Evolutionary conservation across 2,797 vertebrate genomes (phyloP), one percentile per base, ranked within the genome.

Genomic region (Catostomus latipinnis): DNA sequence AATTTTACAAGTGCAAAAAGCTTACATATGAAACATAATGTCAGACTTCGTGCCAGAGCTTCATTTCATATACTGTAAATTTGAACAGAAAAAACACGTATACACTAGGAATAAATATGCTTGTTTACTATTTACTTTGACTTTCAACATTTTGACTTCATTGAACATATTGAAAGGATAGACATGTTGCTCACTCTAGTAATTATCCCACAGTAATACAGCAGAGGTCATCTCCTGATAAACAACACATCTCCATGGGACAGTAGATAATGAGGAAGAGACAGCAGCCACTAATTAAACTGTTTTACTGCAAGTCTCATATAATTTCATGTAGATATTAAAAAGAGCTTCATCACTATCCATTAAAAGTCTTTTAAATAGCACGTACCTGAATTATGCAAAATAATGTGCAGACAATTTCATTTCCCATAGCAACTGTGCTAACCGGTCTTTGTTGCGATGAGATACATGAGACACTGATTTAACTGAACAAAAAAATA

Each of bases 221-320:
- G 16, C 53, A 50, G 14, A 67, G 74, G 45, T 80, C 78, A 8
- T 80, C 76, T 78, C 14, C 84, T 67, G 74, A 69, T 84, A 48
- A 82, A 85, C 85, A 84, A 68, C 74, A 45, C 75, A 71, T 62
- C 71, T 88, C 78, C 46, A 16, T 7, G 65, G 80, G 81, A 84
- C n/a, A 66, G 5, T n/a, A 84, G 78, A 86, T 84, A 77, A 77
- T 45, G 72, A 48, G 18, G n/a, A 45, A 69, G 57, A 45, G 71
- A 53, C 58, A 60, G 61, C 74, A 77, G 13, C 48, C 49, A 75
- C 56, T 54, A 71, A 83, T 83, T 71, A 76, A 63, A 67, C 72
- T 68, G 53, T 68, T 80, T 60, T 76, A 46, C 60, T 57, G 18
- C 58, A 54, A 74, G 48, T 63, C 52, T 80, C 49, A 72, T 0